Evolutionary conservation across 1,140 invertebrate genomes (phyloP).

Genomic region (Drosophila carrolli): DNA sequence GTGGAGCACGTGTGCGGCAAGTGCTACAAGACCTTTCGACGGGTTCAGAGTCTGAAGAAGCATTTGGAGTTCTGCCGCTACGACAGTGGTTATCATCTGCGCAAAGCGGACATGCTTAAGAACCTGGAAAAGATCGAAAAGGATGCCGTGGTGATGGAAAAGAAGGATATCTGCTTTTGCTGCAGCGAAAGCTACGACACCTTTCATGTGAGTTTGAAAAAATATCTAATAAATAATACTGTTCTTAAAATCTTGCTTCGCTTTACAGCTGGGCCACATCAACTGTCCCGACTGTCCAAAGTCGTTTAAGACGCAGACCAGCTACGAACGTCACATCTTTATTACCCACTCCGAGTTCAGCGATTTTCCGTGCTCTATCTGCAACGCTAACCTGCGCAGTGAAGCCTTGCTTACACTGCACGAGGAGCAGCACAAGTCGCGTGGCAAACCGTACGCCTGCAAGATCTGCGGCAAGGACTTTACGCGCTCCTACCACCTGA

Average conservation of each 20-base stretch:
- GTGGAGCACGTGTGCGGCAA: conserved; percentile 83
- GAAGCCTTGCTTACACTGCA: conserved; percentile 70
- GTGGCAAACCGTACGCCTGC: conserved; percentile 83
- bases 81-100: conserved; percentile 77
- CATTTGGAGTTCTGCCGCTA: conserved; percentile 80
- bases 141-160: conserved; percentile 76
- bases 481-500: conserved; percentile 90
- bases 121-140: conserved; percentile 84
- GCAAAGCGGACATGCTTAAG: conserved; percentile 79
- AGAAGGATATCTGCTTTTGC: conserved; percentile 81
- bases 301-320: conserved; percentile 81
- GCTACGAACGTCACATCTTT: conserved; percentile 82
- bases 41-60: conserved; percentile 75
- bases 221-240: too few species aligned
- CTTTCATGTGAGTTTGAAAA: conserved; percentile 66
- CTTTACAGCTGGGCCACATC: conserved; percentile 74
- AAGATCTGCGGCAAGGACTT: conserved; percentile 88
- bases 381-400: conserved; percentile 81
- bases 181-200: conserved; percentile 82
- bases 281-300: conserved; percentile 84
- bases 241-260: neutral
- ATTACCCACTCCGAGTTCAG: conserved; percentile 78
- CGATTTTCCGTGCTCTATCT: conserved; percentile 74
- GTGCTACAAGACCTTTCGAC: conserved; percentile 79
- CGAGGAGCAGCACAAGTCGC: conserved; percentile 73